Percentiles rank a stretch among this genome's conserved stretches.
These are phyloP conservation scores for Leptinotarsa haldemani DNA, from an alignment of 2,888 invertebrate genomes.

Conservation along the genomic window DNA sequence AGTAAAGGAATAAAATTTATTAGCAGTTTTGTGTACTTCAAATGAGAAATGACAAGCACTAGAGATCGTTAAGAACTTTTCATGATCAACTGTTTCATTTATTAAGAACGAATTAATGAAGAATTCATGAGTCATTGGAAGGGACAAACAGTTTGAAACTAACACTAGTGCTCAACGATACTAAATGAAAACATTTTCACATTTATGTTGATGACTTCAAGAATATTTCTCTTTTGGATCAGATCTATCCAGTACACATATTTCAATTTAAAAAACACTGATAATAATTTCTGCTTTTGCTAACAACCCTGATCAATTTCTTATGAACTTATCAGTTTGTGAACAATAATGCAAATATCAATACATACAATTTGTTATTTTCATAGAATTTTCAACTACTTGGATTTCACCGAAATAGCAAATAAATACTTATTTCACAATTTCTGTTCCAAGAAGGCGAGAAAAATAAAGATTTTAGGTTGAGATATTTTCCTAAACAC, in stretches of 20 bases:
- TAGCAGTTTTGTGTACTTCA: background rate
- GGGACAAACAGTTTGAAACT: background rate
- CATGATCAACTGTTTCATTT: background rate
- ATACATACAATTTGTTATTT: background rate
- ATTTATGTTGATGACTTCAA: background rate
- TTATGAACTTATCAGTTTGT: background rate
- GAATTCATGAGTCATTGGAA: background rate
- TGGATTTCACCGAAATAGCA: background rate
- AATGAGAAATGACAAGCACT: background rate
- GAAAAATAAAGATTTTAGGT: no score
- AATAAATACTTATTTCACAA: background rate
- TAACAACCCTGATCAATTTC: background rate
- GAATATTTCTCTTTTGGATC: no score
- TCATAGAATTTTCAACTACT: background rate
- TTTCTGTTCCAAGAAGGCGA: no score
- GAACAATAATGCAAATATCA: background rate
- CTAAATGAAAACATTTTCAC: background rate
- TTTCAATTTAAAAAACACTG: background rate
- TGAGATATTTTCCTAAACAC: background rate
- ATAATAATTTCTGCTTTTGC: background rate
- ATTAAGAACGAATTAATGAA: background rate
- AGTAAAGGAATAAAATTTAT: constrained; percentile 7
- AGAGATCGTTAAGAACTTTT: background rate
- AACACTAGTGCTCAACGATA: background rate
- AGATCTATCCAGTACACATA: no score